Percentiles rank a stretch among this genome's conserved stretches.
Conservation (phyloP, 2,888 invertebrate genomes). For the Blastobasis adustella region DNA sequence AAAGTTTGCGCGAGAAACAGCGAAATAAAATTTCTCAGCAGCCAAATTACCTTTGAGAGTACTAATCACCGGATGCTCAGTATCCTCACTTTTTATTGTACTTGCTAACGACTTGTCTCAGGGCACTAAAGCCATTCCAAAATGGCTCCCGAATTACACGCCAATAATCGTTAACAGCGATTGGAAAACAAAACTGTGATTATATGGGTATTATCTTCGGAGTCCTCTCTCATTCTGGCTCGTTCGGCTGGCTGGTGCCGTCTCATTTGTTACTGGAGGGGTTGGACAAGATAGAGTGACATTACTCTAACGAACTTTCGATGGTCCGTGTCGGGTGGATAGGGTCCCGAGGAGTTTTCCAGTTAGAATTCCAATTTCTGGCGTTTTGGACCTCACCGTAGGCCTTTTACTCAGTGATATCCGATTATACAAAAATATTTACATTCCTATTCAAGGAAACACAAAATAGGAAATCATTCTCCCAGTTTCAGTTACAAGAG, state of each 20-base stretch:
- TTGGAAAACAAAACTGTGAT: conserved; percentile 82
- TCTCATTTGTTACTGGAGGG: conserved; percentile 54
- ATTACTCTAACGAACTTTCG: conserved; percentile 74
- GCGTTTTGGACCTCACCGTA: no score
- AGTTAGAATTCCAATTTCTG: no score
- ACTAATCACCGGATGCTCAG: conserved; percentile 43
- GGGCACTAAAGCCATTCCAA: conserved; percentile 69
- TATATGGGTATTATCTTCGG: conserved; percentile 67
- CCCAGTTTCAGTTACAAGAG: no score
- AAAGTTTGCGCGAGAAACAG: background rate
- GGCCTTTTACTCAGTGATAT: no score
- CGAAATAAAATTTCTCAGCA: conserved; percentile 6
- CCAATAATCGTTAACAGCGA: conserved; percentile 80
- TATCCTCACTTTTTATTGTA: conserved; percentile 56
- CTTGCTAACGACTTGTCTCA: conserved; percentile 67
- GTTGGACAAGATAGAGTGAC: conserved; percentile 58
- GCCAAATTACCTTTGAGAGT: conserved; percentile 26
- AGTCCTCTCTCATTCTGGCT: conserved; percentile 37
- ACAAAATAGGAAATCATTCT: no score
- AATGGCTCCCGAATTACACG: conserved; percentile 76
- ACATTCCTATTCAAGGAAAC: no score
- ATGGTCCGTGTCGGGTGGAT: conserved; percentile 50
- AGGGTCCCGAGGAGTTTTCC: conserved; percentile 17
- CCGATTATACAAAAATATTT: no score
- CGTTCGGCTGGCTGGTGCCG: conserved; percentile 23